Conservation (phyloP, 2,888 invertebrate genomes). For the Microchrysa polita region DNA sequence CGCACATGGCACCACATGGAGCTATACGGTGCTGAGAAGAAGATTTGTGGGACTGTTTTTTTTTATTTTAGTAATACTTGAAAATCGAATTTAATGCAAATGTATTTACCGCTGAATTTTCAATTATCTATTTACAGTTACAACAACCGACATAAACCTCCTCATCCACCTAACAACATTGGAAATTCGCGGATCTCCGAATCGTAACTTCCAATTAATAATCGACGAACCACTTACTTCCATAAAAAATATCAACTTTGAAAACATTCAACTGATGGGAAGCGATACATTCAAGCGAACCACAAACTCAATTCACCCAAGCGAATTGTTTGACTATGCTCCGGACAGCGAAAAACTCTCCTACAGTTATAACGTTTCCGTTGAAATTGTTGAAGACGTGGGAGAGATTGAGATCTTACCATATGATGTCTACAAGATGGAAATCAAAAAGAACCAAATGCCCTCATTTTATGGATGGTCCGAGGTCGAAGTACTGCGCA, state of each 20-base stretch:
- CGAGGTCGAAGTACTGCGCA: conserved; percentile 69
- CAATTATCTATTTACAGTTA: conserved; percentile 59
- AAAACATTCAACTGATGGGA: conserved; percentile 64
- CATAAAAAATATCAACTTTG: conserved; percentile 68
- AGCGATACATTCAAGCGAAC: conserved; percentile 59
- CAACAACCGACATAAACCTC: conserved; percentile 58
- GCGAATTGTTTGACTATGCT: conserved; percentile 61
- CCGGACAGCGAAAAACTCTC: conserved; percentile 59
- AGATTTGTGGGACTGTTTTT: no score
- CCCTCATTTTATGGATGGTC: conserved; percentile 62
- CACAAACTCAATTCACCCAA: conserved; percentile 59
- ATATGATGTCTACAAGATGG: conserved; percentile 71
- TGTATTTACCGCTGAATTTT: no score
- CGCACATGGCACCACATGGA: no score
- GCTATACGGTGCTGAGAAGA: no score
- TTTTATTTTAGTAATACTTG: no score
- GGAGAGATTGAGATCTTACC: conserved; percentile 69
- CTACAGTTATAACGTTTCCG: conserved; percentile 53
- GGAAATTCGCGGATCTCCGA: conserved; percentile 70
- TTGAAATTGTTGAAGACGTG: conserved; percentile 56
- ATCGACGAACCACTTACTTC: conserved; percentile 65
- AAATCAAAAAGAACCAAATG: conserved; percentile 65
- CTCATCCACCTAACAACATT: conserved; percentile 67
- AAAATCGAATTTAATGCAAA: no score
- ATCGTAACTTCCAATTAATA: conserved; percentile 63